Conservation (phyloP, 2,888 invertebrate species). For the Plusia festucae region DNA sequence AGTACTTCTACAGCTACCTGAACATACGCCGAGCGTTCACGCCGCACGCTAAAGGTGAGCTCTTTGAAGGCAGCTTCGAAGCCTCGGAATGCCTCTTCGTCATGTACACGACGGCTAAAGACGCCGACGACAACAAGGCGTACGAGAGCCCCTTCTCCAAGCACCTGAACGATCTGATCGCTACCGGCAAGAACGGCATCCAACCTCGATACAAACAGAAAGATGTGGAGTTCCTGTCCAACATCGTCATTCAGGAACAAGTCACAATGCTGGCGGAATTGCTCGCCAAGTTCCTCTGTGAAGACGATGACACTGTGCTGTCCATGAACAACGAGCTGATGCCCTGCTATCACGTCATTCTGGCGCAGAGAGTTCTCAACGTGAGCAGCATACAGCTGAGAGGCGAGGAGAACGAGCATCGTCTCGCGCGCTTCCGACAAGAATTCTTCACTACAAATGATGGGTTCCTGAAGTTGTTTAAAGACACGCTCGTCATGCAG, state of each 20-base stretch:
- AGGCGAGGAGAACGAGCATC: slow-evolving; percentile 17
- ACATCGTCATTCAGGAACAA: slow-evolving; percentile 34
- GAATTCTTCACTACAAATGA: slow-evolving; percentile 30
- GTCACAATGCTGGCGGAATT: slow-evolving; percentile 26
- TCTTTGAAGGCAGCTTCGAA: slow-evolving; percentile 31
- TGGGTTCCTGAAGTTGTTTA: slow-evolving; percentile 29
- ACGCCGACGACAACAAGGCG: slow-evolving; percentile 17
- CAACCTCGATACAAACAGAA: slow-evolving; percentile 24
- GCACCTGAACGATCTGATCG: slow-evolving; percentile 29
- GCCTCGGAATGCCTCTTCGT: slow-evolving; percentile 43
- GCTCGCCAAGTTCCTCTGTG: slow-evolving; percentile 25
- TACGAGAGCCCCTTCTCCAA: slow-evolving; percentile 7
- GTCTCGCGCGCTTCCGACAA: slow-evolving; percentile 25
- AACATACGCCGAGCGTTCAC: slow-evolving; percentile 34
- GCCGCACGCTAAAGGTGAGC: slow-evolving; percentile 11
- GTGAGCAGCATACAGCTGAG: slow-evolving; percentile 24
- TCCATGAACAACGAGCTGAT: slow-evolving; percentile 39
- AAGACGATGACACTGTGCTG: slow-evolving; percentile 12
- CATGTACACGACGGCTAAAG: slow-evolving; percentile 47
- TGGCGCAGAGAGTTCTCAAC: slow-evolving; percentile 32
- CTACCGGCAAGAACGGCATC: slow-evolving; percentile 28
- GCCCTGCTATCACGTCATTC: slow-evolving; percentile 35
- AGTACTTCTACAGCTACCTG: slow-evolving; percentile 40
- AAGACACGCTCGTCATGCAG: slow-evolving; percentile 22
- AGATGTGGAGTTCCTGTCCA: slow-evolving; percentile 26